Percentiles rank a stretch among this genome's conserved stretches.
Conservation (phyloP, 1,140 invertebrate species). For the Ruditapes philippinarum region DNA sequence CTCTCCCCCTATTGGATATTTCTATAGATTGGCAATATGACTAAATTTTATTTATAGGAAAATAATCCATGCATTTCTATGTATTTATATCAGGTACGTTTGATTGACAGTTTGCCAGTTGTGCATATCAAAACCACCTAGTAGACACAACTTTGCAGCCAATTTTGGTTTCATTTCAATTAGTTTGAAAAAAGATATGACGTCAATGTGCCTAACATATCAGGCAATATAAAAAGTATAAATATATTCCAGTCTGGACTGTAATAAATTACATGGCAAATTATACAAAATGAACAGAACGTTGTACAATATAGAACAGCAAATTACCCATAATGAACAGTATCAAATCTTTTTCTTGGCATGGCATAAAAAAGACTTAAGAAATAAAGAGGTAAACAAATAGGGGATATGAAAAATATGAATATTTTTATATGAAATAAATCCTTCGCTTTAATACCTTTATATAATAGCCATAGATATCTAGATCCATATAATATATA, state of each 20-base stretch:
- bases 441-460: not conserved
- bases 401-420: not conserved
- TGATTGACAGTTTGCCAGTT: not conserved
- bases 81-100: too few relatives aligned
- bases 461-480: not conserved
- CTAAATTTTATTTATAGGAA: too few relatives aligned
- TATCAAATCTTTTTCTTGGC: constrained; percentile 13
- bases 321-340: not conserved
- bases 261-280: not conserved
- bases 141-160: not conserved
- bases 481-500: not conserved
- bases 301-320: not conserved
- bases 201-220: not conserved
- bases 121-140: not conserved
- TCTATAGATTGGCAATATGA: too few relatives aligned
- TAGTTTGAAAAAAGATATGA: not conserved
- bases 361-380: not conserved
- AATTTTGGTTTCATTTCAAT: constrained; percentile 12
- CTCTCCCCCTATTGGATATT: too few relatives aligned
- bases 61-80: too few relatives aligned
- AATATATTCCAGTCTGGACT: not conserved
- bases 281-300: constrained; percentile 14
- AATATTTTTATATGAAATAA: not conserved
- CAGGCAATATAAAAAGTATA: constrained; percentile 1
- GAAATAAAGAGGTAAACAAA: constrained; percentile 11